A percentile compares a stretch with the other conserved stretches of the same genome.
Conservation (phyloP, 23 tunicate genomes). For the Trididemnum miniatum region DNA sequence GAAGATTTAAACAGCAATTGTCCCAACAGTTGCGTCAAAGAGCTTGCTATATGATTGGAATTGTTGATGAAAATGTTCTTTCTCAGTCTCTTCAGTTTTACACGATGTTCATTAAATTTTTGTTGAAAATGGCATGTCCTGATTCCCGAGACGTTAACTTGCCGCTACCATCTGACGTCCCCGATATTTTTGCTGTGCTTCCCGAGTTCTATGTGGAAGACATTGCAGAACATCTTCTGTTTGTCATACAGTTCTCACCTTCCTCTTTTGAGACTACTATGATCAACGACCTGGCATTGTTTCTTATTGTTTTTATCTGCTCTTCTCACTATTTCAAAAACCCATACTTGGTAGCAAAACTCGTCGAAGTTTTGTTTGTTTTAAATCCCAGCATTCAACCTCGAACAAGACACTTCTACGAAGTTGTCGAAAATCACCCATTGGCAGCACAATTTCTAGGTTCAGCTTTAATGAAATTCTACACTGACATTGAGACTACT, state of each 20-base stretch:
- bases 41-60: conserved; percentile 56
- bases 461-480: conserved; percentile 88
- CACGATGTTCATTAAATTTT: conserved; percentile 37
- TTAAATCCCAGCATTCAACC: conserved; percentile 62
- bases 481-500: conserved; percentile 91
- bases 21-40: conserved; percentile 22
- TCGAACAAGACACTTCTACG: conserved; percentile 44
- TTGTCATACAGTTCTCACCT: conserved; percentile 70
- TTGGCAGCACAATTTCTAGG: conserved; percentile 57
- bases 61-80: conserved; percentile 57
- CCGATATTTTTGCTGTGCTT: conserved; percentile 54
- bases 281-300: conserved; percentile 41
- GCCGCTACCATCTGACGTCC: conserved; percentile 55
- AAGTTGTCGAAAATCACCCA: conserved; percentile 67
- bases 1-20: conserved; percentile 61
- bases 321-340: conserved; percentile 82
- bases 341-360: conserved; percentile 91
- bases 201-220: conserved; percentile 91
- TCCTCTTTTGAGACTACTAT: conserved; percentile 26
- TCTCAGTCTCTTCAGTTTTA: conserved; percentile 46
- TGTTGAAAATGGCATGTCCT: conserved; percentile 44
- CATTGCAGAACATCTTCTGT: conserved; percentile 72
- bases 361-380: conserved; percentile 74
- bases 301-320: conserved; percentile 56
- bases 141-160: conserved; percentile 26